Base-by-base conservation (phyloP, 1,140 invertebrate species). In the Zaprionus davidi region DNA sequence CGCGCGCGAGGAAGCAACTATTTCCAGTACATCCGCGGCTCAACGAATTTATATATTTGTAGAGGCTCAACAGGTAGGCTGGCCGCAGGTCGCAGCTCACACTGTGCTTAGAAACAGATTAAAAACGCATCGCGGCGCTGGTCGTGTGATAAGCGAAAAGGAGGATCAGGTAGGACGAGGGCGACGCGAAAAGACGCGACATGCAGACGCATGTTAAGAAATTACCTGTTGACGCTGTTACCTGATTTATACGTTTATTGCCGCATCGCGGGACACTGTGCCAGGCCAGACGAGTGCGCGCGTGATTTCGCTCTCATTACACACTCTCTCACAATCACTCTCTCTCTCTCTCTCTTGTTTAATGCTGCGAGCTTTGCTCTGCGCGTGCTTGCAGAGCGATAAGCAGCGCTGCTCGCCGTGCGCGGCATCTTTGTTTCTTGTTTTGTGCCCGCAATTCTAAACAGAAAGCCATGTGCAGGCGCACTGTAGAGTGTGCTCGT, bases 361-460 rank as follows among this genome's bases (percentile, higher is more conserved):
- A 57, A 76, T 34, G 46, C 15, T 24, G 34, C 51, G 55, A 65
- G 63, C 62, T 75, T 71, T 82, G 69, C 73, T 73, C 57, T 86
- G 77, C 24, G 55, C 49, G 49, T 53, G 59, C 53, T 62, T 46
- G 5, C 28, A 20, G 31, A 63, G 53, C 60, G 73, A 76, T 75
- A 85, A 71, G 64, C 58, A 26, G 20, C 26, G 34, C 70, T 11
- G 51, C 66, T 59, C 46, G 1, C 44, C 24, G 41, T 24, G 34
- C 20, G 62, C 13, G 38, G 26, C 57, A 38, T 58, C 28, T 41
- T 63, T 20, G 66, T 15, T 12, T 63, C 79, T 59, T 66, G 69
- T 34, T 80, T 79, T 87, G 83, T 46, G 66, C 70, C 67, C 38
- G 13, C 44, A 59, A 82, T 86, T 79, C 82, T 82, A 86, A 71